Base-by-base conservation (phyloP, 2,797 vertebrate genomes). In the Poecilia velifera region DNA sequence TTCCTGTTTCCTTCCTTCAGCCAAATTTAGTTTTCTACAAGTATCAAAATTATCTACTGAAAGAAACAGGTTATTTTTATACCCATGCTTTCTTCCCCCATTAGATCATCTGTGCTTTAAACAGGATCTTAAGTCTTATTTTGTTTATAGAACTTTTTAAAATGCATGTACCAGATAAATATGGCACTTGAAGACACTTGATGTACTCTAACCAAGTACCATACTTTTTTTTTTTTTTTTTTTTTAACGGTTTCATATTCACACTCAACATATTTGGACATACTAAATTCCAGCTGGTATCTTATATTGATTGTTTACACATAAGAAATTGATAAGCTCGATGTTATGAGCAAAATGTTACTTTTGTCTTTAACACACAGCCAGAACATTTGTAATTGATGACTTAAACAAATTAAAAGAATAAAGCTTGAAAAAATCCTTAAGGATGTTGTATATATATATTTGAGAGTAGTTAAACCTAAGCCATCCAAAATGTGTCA, bases 21-120 rank as follows among this genome's bases (percentile, higher is more conserved):
- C 64, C 64, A 68, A 68, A 68, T 41, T 68, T 68, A 68, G 64
- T 68, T 68, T 68, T 68, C 36, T 41, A 68, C 41, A 68, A 68
- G 36, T 39, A 68, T 41, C 64, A 25, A 25, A 14, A 45, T 71
- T 28, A 6, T 28, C 68, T 39, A 71, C 12, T 41, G 34, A 39
- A 68, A 68, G 9, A 68, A 22, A 68, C 18, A 41, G 20, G 64
- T 41, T 68, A 68, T 68, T 39, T 41, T 41, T 68, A 68, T 1
- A 25, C 36, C 10, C 18, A 6, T 41, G 6, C 28, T 36, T 18
- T 34, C 16, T 36, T 64, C 1, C 34, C 62, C 34, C 16, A 3
- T 36, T 36, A 64, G 0, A 64, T 36, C 0, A 36, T 36, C 62
- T 64, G 2, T 36, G 31, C 3, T 20, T 64, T 36, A 36, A 64